These are phyloP conservation scores for Lamprologus ornatipinnis DNA, from an alignment of 2,113 vertebrate genomes.

Conservation along the genomic window DNA sequence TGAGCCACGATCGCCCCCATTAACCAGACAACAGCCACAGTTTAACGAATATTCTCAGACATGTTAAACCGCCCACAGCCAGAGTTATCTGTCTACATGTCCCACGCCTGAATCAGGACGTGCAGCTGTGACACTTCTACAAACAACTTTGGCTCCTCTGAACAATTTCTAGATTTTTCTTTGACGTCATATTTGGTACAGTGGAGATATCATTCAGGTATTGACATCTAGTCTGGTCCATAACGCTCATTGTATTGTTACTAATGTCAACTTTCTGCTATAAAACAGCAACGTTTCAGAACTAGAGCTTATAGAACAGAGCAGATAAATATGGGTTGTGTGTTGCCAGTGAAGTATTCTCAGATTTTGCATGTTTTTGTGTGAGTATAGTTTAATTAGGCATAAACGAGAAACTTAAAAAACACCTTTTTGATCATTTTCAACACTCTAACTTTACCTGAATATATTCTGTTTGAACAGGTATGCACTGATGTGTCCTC, in stretches of 20 bases:
- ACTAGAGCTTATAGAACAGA: background rate
- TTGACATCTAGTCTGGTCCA: background rate
- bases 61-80: background rate
- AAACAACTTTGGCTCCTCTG: background rate
- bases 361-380: background rate
- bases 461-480: slow-evolving; percentile 97
- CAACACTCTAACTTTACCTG: slow-evolving; percentile 68
- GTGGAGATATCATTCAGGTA: background rate
- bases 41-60: too few relatives aligned
- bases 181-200: background rate
- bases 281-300: background rate
- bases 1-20: too few relatives aligned
- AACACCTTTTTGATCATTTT: background rate
- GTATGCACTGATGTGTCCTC: slow-evolving; percentile 94
- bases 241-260: background rate
- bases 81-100: background rate
- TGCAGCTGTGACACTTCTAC: background rate
- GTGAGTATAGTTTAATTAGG: background rate
- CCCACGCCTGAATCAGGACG: background rate
- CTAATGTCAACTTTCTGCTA: background rate
- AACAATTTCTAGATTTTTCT: background rate
- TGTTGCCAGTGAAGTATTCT: background rate
- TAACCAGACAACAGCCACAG: too few relatives aligned
- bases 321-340: background rate
- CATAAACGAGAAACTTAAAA: background rate